phyloP scores from a whole-genome alignment of 2,888 invertebrate genomes.

The Himalopsyche anomala region DNA sequence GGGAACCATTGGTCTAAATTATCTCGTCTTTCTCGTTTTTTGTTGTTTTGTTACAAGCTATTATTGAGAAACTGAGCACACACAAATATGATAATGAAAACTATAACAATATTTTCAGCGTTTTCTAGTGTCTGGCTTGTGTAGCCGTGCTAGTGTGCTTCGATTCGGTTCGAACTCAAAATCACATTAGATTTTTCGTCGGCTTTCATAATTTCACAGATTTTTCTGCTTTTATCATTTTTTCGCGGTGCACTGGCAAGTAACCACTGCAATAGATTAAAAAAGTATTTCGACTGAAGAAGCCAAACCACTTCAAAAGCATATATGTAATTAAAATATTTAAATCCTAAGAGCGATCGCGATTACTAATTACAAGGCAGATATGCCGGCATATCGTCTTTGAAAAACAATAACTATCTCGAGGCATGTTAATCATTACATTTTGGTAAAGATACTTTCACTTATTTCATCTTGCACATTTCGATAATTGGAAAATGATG shows the following conservation, averaged over 20 bases:
- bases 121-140: too few species aligned
- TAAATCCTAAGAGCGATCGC: neutral
- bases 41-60: too few species aligned
- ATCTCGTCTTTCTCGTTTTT: too few species aligned
- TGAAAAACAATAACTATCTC: slow-evolving; percentile 11
- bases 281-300: neutral
- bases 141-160: too few species aligned
- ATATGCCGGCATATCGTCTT: neutral
- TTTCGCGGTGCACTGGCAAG: neutral
- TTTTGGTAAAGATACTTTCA: neutral
- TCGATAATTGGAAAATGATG: neutral
- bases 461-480: neutral
- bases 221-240: neutral
- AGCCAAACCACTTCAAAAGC: neutral
- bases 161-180: neutral
- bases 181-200: neutral
- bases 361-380: neutral
- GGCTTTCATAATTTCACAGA: too few species aligned
- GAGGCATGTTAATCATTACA: neutral
- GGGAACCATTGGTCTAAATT: too few species aligned
- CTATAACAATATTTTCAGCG: too few species aligned
- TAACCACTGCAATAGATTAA: neutral
- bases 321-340: slow-evolving; percentile 4
- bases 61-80: too few species aligned
- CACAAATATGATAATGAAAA: too few species aligned